Conservation (phyloP, 2,113 vertebrate species). For the Ploceus nigricollis region DNA sequence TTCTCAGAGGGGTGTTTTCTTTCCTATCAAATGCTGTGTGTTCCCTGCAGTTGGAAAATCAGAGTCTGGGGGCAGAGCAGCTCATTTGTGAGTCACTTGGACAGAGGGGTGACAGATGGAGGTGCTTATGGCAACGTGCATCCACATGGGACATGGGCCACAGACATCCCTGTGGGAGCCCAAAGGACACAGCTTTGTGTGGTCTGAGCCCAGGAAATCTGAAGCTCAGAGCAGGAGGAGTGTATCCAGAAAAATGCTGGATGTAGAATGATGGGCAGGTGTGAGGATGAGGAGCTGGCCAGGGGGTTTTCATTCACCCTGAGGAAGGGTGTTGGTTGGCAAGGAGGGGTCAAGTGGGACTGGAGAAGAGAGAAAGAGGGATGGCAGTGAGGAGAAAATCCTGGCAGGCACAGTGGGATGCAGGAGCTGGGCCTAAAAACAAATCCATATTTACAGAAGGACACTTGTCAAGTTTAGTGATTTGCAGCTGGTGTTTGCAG, state of each 20-base stretch:
- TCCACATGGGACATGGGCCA: neutral
- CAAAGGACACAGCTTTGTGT: fast-evolving
- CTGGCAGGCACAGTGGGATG: neutral
- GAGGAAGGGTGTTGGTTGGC: neutral
- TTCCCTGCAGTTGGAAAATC: neutral
- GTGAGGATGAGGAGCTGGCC: neutral
- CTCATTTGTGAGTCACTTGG: neutral
- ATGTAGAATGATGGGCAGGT: neutral
- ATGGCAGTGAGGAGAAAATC: neutral
- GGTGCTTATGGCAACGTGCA: neutral
- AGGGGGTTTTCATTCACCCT: neutral
- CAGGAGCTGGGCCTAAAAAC: neutral
- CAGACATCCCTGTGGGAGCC: neutral
- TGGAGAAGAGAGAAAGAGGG: neutral
- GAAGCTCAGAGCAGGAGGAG: neutral
- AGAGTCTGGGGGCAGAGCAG: neutral
- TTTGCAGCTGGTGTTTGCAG: neutral
- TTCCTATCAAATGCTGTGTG: neutral
- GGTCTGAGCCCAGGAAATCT: neutral
- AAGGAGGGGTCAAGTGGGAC: neutral
- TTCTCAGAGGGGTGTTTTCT: neutral
- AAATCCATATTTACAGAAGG: neutral
- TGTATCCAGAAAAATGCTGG: neutral
- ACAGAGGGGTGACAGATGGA: neutral
- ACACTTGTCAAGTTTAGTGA: neutral